Conservation (phyloP, 2,888 invertebrate species). For the Diaprepes abbreviatus region DNA sequence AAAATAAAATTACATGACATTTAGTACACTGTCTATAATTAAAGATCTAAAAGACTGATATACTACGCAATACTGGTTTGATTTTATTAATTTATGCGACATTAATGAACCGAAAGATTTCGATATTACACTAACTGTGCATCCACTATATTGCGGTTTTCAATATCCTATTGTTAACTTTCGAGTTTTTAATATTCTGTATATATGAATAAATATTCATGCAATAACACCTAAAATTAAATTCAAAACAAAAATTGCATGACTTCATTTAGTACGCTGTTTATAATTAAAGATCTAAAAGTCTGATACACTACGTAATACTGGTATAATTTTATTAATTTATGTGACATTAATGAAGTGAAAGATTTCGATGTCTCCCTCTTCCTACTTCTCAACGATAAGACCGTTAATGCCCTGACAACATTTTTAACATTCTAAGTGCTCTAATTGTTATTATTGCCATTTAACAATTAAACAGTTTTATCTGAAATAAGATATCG, state of each 20-base stretch:
- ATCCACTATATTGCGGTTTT: too few species aligned
- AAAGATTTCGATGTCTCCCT: conserved; percentile 29
- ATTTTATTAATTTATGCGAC: too few species aligned
- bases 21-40: too few species aligned
- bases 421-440: conserved; percentile 45
- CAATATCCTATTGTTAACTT: too few species aligned
- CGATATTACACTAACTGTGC: too few species aligned
- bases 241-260: conserved; percentile 7
- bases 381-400: conserved; percentile 27
- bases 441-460: conserved; percentile 53
- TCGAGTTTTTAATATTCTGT: too few species aligned
- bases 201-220: too few species aligned
- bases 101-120: too few species aligned
- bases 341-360: conserved; percentile 26
- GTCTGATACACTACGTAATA: conserved; percentile 12
- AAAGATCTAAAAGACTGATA: too few species aligned
- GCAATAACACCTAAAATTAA: too few species aligned
- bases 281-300: neutral
- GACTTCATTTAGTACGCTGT: neutral
- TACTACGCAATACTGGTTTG: too few species aligned
- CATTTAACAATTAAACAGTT: conserved; percentile 51
- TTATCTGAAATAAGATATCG: conserved; percentile 42
- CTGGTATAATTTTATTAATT: conserved; percentile 32
- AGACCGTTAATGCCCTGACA: conserved; percentile 26
- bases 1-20: too few species aligned